Percentiles rank a stretch among this genome's conserved stretches.
Conservation (phyloP, 2,113 vertebrate species). For the Alces alces region DNA sequence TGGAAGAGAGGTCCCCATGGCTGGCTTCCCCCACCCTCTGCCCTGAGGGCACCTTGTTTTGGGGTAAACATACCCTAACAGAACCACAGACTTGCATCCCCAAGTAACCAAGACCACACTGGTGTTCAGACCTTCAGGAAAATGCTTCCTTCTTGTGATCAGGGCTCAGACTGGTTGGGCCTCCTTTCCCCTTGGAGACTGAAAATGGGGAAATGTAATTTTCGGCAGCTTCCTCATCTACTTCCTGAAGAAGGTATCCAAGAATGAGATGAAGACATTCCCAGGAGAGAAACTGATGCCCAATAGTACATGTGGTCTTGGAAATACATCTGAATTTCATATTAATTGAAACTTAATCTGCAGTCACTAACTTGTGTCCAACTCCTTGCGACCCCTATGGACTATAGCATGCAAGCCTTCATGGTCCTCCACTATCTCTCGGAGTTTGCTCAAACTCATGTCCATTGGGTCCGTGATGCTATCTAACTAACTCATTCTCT, state of each 20-base stretch:
- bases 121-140: neutral
- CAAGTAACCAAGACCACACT: accelerated
- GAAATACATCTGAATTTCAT: neutral
- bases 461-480: neutral
- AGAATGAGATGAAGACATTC: neutral
- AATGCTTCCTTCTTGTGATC: neutral
- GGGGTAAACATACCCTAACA: accelerated
- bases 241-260: neutral
- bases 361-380: neutral
- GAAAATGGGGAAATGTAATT: neutral
- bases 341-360: neutral
- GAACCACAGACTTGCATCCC: neutral
- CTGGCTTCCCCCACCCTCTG: accelerated
- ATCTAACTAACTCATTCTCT: neutral
- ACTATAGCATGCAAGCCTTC: neutral
- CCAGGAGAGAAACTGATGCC: neutral
- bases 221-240: neutral
- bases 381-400: neutral
- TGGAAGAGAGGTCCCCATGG: neutral
- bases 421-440: neutral
- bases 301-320: accelerated
- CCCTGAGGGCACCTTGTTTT: neutral
- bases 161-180: neutral
- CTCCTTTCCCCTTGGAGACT: neutral
- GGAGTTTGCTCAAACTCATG: neutral